These are phyloP conservation scores for Megalops atlanticus DNA, from an alignment of 2,113 vertebrate genomes.

Conservation along the genomic window DNA sequence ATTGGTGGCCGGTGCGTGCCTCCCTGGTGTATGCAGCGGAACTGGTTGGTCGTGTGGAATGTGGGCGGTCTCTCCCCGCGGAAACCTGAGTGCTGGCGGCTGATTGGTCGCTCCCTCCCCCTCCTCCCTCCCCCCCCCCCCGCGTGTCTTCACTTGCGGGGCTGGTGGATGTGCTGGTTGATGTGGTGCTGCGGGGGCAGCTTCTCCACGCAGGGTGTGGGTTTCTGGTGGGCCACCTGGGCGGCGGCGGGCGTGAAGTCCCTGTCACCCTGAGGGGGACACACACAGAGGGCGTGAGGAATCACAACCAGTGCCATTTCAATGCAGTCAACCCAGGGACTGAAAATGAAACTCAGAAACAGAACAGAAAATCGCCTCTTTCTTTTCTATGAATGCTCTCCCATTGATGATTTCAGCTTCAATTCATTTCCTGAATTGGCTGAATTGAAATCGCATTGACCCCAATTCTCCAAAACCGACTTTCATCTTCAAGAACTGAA, in stretches of 20 bases:
- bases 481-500: too few species aligned
- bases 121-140: constrained; percentile 24
- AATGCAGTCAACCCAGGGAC: too few species aligned
- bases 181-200: constrained; percentile 75
- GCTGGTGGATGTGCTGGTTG: constrained; percentile 95
- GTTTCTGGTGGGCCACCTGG: constrained; percentile 98
- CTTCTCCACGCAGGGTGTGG: constrained; percentile 88
- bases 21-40: constrained; percentile 5
- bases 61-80: constrained; percentile 36
- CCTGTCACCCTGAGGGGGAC: constrained; percentile 86
- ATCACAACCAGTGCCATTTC: too few species aligned
- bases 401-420: too few species aligned
- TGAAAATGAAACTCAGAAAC: too few species aligned
- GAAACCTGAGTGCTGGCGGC: constrained; percentile 47
- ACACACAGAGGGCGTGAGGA: too few species aligned
- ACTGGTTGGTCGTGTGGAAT: neutral
- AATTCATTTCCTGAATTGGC: too few species aligned
- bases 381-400: too few species aligned
- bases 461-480: too few species aligned
- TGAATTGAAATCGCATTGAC: too few species aligned
- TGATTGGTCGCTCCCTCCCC: constrained; percentile 39
- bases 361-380: too few species aligned
- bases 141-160: constrained; percentile 84
- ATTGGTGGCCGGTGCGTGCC: neutral
- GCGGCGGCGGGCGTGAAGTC: constrained; percentile 96